phyloP scores from a whole-genome alignment of 2,797 vertebrate genomes.

The Catamblyrhynchus diadema region DNA sequence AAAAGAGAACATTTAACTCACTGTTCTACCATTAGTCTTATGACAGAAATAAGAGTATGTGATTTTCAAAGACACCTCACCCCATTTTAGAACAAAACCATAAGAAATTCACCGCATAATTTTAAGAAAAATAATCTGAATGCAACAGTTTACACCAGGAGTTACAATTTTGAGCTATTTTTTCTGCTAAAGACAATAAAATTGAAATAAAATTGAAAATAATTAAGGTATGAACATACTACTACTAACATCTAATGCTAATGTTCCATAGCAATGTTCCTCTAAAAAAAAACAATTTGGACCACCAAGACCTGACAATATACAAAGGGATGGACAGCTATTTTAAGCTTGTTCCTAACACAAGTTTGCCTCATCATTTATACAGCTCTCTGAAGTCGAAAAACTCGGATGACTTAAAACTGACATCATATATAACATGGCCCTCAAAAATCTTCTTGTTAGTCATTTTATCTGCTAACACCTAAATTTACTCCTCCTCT shows the following conservation, averaged over 20 bases:
- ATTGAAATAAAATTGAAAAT: background rate
- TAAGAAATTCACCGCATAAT: background rate
- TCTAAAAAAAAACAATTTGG: background rate
- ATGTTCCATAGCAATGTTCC: background rate
- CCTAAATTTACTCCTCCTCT: background rate
- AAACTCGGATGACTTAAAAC: background rate
- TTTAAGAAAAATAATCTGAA: background rate
- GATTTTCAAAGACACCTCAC: background rate
- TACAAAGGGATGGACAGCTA: background rate
- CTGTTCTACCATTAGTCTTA: background rate
- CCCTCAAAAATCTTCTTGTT: background rate
- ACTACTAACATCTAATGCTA: background rate
- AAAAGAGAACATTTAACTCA: background rate
- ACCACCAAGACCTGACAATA: background rate
- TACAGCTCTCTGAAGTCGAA: background rate
- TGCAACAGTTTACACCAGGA: background rate
- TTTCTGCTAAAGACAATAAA: rapidly evolving
- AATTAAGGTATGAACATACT: background rate
- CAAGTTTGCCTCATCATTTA: background rate
- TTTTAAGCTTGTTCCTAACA: background rate
- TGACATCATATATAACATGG: background rate
- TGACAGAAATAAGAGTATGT: background rate
- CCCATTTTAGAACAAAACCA: background rate
- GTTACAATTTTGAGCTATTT: background rate
- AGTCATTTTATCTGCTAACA: conserved; percentile 11